Evolutionary conservation across 2,888 invertebrate species (phyloP), one percentile per base, ranked within the genome.

Genomic region (Falcaria lacertinaria): DNA sequence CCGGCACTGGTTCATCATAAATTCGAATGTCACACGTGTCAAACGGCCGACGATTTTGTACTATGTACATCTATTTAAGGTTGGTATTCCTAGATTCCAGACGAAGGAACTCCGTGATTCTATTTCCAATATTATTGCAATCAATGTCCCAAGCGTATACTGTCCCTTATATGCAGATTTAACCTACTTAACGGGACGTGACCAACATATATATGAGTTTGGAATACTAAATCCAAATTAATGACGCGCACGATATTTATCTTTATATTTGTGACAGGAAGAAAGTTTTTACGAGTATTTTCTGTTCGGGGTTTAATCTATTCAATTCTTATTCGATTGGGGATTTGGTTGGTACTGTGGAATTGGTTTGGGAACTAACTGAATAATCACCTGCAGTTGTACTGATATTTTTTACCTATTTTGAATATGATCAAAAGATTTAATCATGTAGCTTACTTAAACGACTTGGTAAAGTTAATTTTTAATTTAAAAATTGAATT

Each of bases 201-300:
- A 13, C 25, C 14, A 6, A 15, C 15, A 37, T 14, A 22, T 14
- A 37, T 11, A 37, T 11, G 37, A 17, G 15, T 13, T 22, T 37
- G 14, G 22, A 37, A 37, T 37, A 22, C 8, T 37, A 14, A 25
- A 25, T 19, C 22, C 15, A 37, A 37, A 37, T 37, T 37, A 37
- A 37, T 15, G 22, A 17, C 19, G 34, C 15, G 28, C 11, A 28
- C 25, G 37, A 37, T 35, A 35, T 37, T 19, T 7, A 37, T 37
- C 37, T 37, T 28, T 28, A 3, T 28, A 37, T 37, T 37, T 37
- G 25, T 22, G 5, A 37, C 37, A 37, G 37, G 37, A 37, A 25
- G 22, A 22, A 8, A 15, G 4, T 11, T 37, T 37, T 25, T 13
- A 37, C 25, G 22, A 37, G 15, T 36, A 7, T 28, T 28, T 28